A percentile compares a stretch with the other conserved stretches of the same genome.
These are phyloP conservation scores for Halcyon smyrnensis DNA, from an alignment of 2,797 vertebrate genomes.

Conservation along the genomic window DNA sequence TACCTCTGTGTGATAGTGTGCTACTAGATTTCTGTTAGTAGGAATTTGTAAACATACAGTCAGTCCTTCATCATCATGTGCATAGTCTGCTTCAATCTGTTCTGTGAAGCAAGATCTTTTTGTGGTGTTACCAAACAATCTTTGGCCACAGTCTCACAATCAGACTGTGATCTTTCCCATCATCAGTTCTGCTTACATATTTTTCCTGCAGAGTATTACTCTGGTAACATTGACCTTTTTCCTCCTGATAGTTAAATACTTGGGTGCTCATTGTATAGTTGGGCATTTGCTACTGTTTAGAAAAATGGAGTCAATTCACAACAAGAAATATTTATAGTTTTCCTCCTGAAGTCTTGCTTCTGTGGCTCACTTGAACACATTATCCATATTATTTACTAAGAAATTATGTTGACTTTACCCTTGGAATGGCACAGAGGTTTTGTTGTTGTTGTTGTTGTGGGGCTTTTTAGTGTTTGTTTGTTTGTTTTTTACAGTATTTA, in stretches of 20 bases:
- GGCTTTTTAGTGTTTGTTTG: no score
- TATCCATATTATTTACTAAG: background rate
- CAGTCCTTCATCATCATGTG: background rate
- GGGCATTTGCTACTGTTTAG: background rate
- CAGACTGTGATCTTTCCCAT: background rate
- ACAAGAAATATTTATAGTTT: background rate
- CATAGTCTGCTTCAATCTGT: background rate
- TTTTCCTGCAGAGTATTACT: background rate
- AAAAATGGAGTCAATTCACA: background rate
- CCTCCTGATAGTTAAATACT: background rate
- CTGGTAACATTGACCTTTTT: background rate
- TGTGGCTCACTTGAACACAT: background rate
- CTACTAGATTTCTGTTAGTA: background rate
- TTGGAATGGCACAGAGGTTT: background rate
- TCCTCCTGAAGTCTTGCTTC: background rate
- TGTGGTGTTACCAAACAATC: fast-evolving
- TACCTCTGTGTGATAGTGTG: background rate
- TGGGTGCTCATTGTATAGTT: background rate
- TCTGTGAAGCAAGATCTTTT: background rate
- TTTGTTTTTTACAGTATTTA: background rate
- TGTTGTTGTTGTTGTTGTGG: background rate
- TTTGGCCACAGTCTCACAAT: background rate
- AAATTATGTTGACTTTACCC: background rate
- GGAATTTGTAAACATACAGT: background rate
- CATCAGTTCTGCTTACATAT: background rate